These are phyloP conservation scores for Meloidogyne floridensis DNA, from an alignment of 1,140 invertebrate species.

Conservation along the genomic window DNA sequence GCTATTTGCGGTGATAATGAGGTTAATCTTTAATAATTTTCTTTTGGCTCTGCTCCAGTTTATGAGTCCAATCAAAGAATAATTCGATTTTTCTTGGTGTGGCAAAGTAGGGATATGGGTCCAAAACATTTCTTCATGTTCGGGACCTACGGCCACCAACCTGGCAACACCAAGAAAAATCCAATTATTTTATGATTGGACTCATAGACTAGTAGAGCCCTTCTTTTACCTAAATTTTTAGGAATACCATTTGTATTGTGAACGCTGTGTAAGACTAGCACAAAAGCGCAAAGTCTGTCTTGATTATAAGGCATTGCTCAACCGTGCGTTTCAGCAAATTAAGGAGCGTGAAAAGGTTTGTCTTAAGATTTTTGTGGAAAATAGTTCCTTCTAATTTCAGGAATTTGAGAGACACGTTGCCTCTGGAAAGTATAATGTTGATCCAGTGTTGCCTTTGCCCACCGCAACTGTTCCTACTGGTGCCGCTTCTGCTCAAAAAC, in stretches of 20 bases:
- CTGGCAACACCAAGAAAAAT: too few relatives aligned
- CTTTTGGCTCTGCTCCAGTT: too few relatives aligned
- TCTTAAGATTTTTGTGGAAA: not conserved
- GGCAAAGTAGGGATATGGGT: too few relatives aligned
- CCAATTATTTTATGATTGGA: too few relatives aligned
- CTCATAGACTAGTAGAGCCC: too few relatives aligned
- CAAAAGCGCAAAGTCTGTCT: slow-evolving; percentile 95
- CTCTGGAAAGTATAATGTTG: slow-evolving; percentile 55
- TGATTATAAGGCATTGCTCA: slow-evolving; percentile 93
- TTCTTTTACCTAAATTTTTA: not conserved
- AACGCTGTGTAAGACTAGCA: slow-evolving; percentile 95
- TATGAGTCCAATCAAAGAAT: too few relatives aligned
- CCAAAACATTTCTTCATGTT: too few relatives aligned
- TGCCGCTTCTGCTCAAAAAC: not conserved
- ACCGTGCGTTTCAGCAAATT: slow-evolving; percentile 95
- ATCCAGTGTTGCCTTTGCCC: slow-evolving; percentile 33
- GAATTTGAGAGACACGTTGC: slow-evolving; percentile 88
- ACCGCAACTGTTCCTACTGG: not conserved
- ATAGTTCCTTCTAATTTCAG: slow-evolving; percentile 39
- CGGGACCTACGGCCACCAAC: too few relatives aligned
- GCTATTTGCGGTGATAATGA: slow-evolving; percentile 55
- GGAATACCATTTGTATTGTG: slow-evolving; percentile 83
- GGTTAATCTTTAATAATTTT: not conserved
- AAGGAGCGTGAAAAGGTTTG: slow-evolving; percentile 84
- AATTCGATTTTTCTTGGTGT: too few relatives aligned